Evolutionary conservation across 1,140 invertebrate species (phyloP).

Genomic region (Periplaneta americana): DNA sequence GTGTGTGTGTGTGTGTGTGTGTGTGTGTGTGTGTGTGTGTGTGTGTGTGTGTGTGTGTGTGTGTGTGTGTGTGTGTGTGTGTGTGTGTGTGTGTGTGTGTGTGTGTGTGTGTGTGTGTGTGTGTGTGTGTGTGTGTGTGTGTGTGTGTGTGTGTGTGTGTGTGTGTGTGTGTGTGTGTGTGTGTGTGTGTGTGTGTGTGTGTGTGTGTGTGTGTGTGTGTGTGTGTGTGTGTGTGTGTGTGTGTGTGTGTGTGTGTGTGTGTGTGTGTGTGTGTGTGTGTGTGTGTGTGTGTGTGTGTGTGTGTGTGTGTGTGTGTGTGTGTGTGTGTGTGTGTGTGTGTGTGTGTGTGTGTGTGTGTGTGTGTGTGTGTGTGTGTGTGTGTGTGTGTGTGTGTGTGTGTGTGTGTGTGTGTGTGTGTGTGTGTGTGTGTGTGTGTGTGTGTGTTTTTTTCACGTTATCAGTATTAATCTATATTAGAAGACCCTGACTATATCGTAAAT

Average conservation of each 20-base stretch:
- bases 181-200: slow-evolving; percentile 33
- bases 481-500: too few relatives aligned
- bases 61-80: slow-evolving; percentile 19
- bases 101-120: slow-evolving; percentile 21
- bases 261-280: slow-evolving; percentile 19
- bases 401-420: slow-evolving; percentile 24
- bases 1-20: slow-evolving; percentile 28
- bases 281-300: slow-evolving; percentile 19
- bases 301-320: slow-evolving; percentile 19
- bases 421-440: too few relatives aligned
- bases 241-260: slow-evolving; percentile 19
- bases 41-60: slow-evolving; percentile 25
- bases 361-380: slow-evolving; percentile 24
- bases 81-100: slow-evolving; percentile 22
- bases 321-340: slow-evolving; percentile 20
- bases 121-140: slow-evolving; percentile 21
- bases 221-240: slow-evolving; percentile 20
- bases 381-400: slow-evolving; percentile 22
- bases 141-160: slow-evolving; percentile 21
- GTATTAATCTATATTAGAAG: too few relatives aligned
- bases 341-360: slow-evolving; percentile 24
- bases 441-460: too few relatives aligned
- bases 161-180: slow-evolving; percentile 21
- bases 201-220: slow-evolving; percentile 26
- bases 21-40: slow-evolving; percentile 30